A percentile compares a stretch with the other conserved stretches of the same genome.
Evolutionary conservation across 2,113 vertebrate species (phyloP).

Genomic region (Sebastes schlegelii): DNA sequence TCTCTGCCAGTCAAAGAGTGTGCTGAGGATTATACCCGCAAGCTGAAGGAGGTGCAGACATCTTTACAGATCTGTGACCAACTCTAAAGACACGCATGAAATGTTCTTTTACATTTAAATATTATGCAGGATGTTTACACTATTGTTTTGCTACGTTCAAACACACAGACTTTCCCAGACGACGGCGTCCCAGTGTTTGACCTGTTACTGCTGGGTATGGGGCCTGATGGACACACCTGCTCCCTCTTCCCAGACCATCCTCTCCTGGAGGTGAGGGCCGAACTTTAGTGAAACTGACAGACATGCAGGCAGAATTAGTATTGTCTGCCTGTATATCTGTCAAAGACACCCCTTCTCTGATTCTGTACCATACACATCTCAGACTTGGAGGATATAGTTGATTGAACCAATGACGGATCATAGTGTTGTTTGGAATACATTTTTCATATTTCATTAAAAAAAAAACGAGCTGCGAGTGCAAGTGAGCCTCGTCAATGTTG

Average conservation of each 20-base stretch:
- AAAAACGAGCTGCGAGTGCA: too few relatives aligned
- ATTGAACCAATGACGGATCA: not conserved
- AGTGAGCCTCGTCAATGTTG: too few relatives aligned
- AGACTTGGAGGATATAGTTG: not conserved
- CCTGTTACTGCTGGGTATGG: conserved; percentile 90
- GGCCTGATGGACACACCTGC: conserved; percentile 94
- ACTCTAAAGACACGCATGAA: not conserved
- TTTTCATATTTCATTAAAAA: not conserved
- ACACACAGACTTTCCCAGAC: conserved; percentile 86
- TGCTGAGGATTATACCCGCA: conserved; percentile 88
- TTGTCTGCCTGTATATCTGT: not conserved
- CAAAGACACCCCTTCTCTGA: not conserved
- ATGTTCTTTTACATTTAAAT: not conserved
- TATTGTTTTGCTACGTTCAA: conserved; percentile 9
- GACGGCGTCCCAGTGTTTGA: conserved; percentile 89
- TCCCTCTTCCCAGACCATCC: conserved; percentile 93
- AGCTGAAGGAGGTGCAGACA: conserved; percentile 86
- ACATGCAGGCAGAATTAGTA: not conserved
- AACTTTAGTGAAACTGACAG: not conserved
- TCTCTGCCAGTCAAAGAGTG: conserved; percentile 86
- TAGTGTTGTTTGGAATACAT: not conserved
- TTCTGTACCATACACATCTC: not conserved
- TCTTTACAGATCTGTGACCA: not conserved
- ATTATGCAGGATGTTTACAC: not conserved
- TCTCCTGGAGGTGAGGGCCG: conserved; percentile 87